These are phyloP conservation scores for Drosophila pandora DNA, from an alignment of 1,140 invertebrate species.

Conservation along the genomic window DNA sequence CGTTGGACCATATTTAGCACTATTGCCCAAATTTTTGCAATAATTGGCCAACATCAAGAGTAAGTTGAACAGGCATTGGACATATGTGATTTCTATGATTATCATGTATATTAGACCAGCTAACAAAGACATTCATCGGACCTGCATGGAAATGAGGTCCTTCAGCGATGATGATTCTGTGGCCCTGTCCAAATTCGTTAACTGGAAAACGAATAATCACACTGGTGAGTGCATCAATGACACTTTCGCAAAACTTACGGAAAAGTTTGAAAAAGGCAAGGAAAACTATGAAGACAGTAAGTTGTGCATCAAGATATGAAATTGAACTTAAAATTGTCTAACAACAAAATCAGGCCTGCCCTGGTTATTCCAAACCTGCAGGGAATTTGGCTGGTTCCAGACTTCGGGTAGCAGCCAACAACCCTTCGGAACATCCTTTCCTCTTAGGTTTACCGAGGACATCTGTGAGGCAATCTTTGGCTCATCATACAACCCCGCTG, in stretches of 20 bases:
- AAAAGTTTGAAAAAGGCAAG: constrained; percentile 60
- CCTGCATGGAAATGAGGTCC: constrained; percentile 49
- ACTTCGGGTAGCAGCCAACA: constrained; percentile 86
- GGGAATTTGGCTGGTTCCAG: constrained; percentile 90
- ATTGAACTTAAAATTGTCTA: background rate
- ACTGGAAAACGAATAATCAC: constrained; percentile 25
- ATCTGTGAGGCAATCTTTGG: constrained; percentile 89
- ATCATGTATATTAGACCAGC: constrained; percentile 24
- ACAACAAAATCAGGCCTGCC: constrained; percentile 33
- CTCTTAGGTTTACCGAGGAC: constrained; percentile 85
- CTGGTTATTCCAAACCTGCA: constrained; percentile 90
- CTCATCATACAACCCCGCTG: constrained; percentile 31
- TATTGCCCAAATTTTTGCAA: constrained; percentile 73
- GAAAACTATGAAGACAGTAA: constrained; percentile 58
- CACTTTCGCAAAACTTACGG: constrained; percentile 46
- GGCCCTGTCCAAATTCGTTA: constrained; percentile 61
- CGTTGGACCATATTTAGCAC: constrained; percentile 72
- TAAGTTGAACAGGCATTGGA: constrained; percentile 13
- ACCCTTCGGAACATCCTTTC: constrained; percentile 87
- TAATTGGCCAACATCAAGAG: constrained; percentile 74
- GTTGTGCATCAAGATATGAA: background rate
- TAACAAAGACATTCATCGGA: constrained; percentile 33
- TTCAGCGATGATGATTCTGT: constrained; percentile 61
- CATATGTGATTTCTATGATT: background rate
- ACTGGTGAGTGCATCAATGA: constrained; percentile 46